These are phyloP conservation scores for Smittia aterrima DNA, from an alignment of 2,888 invertebrate species.

Conservation along the genomic window DNA sequence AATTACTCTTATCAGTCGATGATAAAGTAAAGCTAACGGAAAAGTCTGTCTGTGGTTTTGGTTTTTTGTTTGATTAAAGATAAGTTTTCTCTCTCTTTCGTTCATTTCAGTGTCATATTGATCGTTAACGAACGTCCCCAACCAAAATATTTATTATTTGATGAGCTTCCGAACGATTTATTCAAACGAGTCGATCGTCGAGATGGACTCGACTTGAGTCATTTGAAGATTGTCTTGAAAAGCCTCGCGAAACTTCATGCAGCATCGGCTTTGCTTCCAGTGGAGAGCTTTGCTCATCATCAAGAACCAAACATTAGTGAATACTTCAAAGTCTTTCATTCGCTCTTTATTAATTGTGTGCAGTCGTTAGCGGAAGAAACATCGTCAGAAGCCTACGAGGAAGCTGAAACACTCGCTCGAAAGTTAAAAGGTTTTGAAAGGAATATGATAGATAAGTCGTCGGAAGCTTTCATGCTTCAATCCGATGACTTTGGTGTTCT, in stretches of 20 bases:
- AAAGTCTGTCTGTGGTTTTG: not conserved
- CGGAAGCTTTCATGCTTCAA: conserved; percentile 16
- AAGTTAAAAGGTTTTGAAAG: conserved; percentile 17
- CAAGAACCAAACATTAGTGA: conserved; percentile 30
- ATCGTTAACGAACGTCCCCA: conserved; percentile 19
- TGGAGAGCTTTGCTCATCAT: not conserved
- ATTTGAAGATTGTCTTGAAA: conserved; percentile 8
- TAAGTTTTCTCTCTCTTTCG: not conserved
- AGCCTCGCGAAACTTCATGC: conserved; percentile 34
- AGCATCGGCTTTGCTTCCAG: conserved; percentile 3
- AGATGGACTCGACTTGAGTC: not conserved
- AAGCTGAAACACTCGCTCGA: not conserved
- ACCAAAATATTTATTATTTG: conserved; percentile 31
- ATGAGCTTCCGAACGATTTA: not conserved
- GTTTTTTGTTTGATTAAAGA: not conserved
- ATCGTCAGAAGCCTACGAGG: not conserved
- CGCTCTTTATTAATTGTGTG: conserved; percentile 1
- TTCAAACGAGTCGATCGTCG: not conserved
- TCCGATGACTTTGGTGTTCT: conserved; percentile 32
- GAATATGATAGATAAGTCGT: conserved; percentile 18
- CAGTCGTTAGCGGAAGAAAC: not conserved
- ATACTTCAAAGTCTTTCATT: conserved; percentile 22
- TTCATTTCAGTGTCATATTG: not conserved
- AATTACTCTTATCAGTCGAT: conserved; percentile 10
- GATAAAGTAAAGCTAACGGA: not conserved